Base-by-base conservation (phyloP, 2,888 invertebrate species). In the Apodemia mormo region DNA sequence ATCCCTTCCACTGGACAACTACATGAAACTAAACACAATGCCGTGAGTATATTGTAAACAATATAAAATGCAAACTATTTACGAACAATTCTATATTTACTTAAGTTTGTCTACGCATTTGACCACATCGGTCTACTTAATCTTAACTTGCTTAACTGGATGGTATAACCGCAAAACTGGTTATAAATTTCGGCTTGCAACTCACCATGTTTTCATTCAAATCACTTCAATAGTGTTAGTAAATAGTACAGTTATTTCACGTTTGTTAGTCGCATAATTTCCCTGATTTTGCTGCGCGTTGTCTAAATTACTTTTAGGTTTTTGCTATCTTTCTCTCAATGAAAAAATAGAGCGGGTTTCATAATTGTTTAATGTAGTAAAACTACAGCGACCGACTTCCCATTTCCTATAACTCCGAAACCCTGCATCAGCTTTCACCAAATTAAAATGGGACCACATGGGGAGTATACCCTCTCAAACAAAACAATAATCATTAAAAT, bases 11-110 rank as follows among this genome's bases (percentile, higher is more conserved):
- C 81, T 85, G 70, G 92, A 90, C 73, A 86, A 86, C 61, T 93
- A 94, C 76, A 90, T 93, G 87, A 92, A 89, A 80, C 83, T 94
- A 37, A 89, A 92, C 74, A 83, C 88, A 68, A 90, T 92, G 89
- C 87, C 90, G 93, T 94, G 86, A 94, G 94, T 94, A 78, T 56
- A 72, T 73, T 58, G 29, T 58, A 5, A 10, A 33, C 30, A 61
- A 58, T 58, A 61, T 33, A 61, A n/a, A 61, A 61, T 61, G 33
- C 61, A 37, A 33, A 33, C 33, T 61, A 61, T 61, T 58, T 6
- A 33, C 61, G 6, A 33, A 33, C 30, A 33, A 76, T 79, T 79
- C 80, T 76, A 75, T 74, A 76, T 78, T 76, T 76, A 72, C 72
- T 77, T 76, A 79, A 78, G 81, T 76, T 74, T 78, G 75, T 80